Percentiles rank a stretch among this genome's conserved stretches.
These are phyloP conservation scores for Theristicus caerulescens DNA, from an alignment of 2,113 vertebrate genomes.

Conservation along the genomic window DNA sequence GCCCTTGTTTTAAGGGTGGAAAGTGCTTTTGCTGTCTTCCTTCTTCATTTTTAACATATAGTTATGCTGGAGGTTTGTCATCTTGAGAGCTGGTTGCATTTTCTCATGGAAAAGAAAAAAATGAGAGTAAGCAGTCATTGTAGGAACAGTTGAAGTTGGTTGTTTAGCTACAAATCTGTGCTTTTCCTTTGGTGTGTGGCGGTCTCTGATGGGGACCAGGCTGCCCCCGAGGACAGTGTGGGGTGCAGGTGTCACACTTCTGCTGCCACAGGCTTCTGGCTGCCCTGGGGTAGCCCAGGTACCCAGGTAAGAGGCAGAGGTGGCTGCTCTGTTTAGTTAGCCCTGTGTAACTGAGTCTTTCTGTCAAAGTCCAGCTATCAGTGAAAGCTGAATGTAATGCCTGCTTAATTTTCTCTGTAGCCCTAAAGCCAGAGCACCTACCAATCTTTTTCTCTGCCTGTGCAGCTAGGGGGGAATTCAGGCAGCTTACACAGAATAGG, in stretches of 20 bases:
- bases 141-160: not conserved
- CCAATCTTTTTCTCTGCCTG: not conserved
- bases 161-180: not conserved
- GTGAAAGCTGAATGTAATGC: not conserved
- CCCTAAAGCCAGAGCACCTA: not conserved
- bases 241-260: not conserved
- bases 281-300: not conserved
- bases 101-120: not conserved
- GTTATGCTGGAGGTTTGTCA: not conserved
- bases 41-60: not conserved
- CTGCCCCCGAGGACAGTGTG: not conserved
- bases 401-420: not conserved
- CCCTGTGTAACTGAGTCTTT: not conserved
- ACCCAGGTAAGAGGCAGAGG: not conserved
- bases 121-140: not conserved
- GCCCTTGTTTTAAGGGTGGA: not conserved
- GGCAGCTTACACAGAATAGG: not conserved
- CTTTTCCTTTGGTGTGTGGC: not conserved
- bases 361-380: not conserved
- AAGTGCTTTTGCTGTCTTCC: not conserved
- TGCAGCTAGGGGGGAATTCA: not conserved
- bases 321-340: not conserved
- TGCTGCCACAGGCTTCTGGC: fast-evolving
- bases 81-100: not conserved
- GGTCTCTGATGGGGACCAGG: not conserved